Evolutionary conservation across 1,140 invertebrate species (phyloP).

Genomic region (Brevipalpus yothersi): DNA sequence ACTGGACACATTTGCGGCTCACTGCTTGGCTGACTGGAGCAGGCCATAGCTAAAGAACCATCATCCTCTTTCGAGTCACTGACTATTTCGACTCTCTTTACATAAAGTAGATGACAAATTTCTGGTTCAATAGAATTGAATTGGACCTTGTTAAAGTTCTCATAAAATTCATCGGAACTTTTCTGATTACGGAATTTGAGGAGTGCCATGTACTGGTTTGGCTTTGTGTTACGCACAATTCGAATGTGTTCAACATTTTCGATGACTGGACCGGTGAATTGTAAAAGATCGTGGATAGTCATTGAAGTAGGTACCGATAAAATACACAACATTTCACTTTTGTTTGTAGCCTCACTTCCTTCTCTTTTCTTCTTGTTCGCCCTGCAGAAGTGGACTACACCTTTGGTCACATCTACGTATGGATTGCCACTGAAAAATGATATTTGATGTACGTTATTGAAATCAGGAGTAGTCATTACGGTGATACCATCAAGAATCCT

Average conservation of each 20-base stretch:
- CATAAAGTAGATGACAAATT: conserved; percentile 79
- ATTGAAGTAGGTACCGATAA: conserved; percentile 73
- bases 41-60: conserved; percentile 28
- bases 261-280: conserved; percentile 78
- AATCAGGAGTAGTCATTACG: too few species aligned
- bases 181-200: conserved; percentile 25
- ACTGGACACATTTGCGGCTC: conserved; percentile 95
- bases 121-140: conserved; percentile 83
- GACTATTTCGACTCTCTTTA: conserved; percentile 62
- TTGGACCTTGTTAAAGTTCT: conserved; percentile 63
- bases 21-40: conserved; percentile 37
- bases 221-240: conserved; percentile 52
- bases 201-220: conserved; percentile 86
- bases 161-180: conserved; percentile 71
- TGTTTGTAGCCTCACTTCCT: conserved; percentile 20
- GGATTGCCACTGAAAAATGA: conserved; percentile 85
- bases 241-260: conserved; percentile 66
- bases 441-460: conserved; percentile 15
- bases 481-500: too few species aligned
- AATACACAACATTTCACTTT: conserved; percentile 65
- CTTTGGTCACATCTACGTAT: conserved; percentile 82
- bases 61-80: conserved; percentile 32
- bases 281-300: conserved; percentile 73
- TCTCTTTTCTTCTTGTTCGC: conserved; percentile 41
- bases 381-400: conserved; percentile 84